phyloP scores from a whole-genome alignment of 1,140 invertebrate genomes.

The Drosophila parabipectinata region DNA sequence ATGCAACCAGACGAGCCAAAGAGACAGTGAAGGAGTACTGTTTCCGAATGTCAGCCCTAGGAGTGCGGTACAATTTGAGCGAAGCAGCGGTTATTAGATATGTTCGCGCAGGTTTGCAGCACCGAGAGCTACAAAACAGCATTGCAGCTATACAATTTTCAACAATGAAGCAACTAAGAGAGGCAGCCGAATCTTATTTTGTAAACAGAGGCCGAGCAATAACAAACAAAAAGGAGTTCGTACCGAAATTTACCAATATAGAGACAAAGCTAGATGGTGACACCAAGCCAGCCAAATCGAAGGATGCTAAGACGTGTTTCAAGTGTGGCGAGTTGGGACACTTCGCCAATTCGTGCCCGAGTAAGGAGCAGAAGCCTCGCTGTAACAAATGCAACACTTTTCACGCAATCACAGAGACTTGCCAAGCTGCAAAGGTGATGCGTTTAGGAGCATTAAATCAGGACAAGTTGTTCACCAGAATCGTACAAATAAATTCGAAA shows the following conservation, averaged over 20 bases:
- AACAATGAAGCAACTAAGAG: too few relatives aligned
- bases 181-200: too few relatives aligned
- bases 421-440: background rate
- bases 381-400: constrained; percentile 1
- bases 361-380: background rate
- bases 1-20: background rate
- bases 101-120: background rate
- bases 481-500: background rate
- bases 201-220: background rate
- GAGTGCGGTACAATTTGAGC: background rate
- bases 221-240: background rate
- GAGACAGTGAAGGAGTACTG: constrained; percentile 7
- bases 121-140: background rate
- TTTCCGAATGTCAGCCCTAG: too few relatives aligned
- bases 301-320: background rate
- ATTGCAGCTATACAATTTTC: background rate
- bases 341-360: constrained; percentile 1
- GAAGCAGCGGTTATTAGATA: background rate
- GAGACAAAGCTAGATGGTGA: background rate
- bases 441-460: background rate
- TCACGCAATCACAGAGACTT: background rate
- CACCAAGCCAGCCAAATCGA: background rate
- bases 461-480: constrained; percentile 2
- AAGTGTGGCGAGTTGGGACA: background rate
- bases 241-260: background rate